Evolutionary conservation across 2,888 invertebrate species (phyloP).

Genomic region (Eupeodes luniger): DNA sequence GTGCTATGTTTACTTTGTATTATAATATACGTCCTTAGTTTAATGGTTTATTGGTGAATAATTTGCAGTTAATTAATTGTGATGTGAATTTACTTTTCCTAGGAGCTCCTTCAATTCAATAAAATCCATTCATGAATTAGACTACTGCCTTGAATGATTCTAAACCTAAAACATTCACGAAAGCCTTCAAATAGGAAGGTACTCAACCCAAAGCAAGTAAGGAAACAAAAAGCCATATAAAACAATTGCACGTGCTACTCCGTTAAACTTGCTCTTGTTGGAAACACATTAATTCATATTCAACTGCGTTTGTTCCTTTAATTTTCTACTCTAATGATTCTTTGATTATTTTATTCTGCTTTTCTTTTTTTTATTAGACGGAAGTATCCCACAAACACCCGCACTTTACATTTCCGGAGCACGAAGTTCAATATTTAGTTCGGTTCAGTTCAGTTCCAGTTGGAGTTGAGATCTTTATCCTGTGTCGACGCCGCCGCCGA

Average conservation of each 20-base stretch:
- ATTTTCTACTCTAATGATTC: constrained; percentile 42
- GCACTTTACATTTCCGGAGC: not conserved
- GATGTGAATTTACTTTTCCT: too few relatives aligned
- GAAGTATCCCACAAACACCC: constrained; percentile 17
- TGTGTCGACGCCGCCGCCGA: not conserved
- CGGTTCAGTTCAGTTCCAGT: not conserved
- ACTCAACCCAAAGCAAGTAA: not conserved
- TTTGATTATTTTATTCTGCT: constrained; percentile 30
- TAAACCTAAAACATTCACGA: too few relatives aligned
- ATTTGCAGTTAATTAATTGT: too few relatives aligned
- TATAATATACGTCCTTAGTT: too few relatives aligned
- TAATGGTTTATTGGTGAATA: too few relatives aligned
- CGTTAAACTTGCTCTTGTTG: not conserved
- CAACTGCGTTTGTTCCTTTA: constrained; percentile 22
- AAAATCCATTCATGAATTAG: too few relatives aligned
- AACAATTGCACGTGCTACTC: not conserved
- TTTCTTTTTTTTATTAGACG: not conserved
- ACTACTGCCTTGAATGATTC: too few relatives aligned
- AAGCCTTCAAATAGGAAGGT: too few relatives aligned
- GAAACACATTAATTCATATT: not conserved
- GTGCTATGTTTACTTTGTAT: too few relatives aligned
- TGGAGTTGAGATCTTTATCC: not conserved
- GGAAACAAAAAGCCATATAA: not conserved
- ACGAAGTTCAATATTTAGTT: not conserved
- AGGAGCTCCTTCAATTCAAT: too few relatives aligned